Percentiles rank a stretch among this genome's conserved stretches.
Evolutionary conservation across 1,140 invertebrate species (phyloP).

Genomic region (Hylaeus anthracinus): DNA sequence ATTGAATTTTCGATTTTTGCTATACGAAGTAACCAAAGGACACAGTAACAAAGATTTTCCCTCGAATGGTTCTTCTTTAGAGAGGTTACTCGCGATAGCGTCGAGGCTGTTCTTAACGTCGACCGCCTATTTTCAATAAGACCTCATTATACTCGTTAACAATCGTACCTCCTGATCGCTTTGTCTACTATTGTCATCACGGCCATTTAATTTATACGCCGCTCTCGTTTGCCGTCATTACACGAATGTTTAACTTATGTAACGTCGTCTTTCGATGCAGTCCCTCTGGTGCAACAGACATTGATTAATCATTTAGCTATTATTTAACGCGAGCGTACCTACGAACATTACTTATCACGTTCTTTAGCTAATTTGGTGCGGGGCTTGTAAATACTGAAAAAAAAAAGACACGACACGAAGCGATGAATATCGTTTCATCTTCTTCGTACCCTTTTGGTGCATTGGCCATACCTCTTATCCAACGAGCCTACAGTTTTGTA

Average conservation of each 20-base stretch:
- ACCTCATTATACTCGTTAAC: slow-evolving; percentile 14
- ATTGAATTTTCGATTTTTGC: too few species aligned
- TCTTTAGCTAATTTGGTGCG: slow-evolving; percentile 44
- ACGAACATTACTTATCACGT: slow-evolving; percentile 21
- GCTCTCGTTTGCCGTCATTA: slow-evolving; percentile 15
- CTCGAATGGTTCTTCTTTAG: too few species aligned
- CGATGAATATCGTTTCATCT: too few species aligned
- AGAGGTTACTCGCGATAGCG: not conserved
- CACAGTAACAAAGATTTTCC: too few species aligned
- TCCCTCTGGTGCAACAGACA: not conserved
- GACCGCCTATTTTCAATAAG: slow-evolving; percentile 7
- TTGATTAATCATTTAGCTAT: not conserved
- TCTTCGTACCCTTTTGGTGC: not conserved
- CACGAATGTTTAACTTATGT: not conserved
- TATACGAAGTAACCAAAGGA: too few species aligned
- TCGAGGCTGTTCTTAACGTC: not conserved
- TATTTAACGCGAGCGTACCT: slow-evolving; percentile 7
- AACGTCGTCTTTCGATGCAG: slow-evolving; percentile 8
- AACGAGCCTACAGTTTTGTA: slow-evolving; percentile 1
- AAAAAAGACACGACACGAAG: slow-evolving; percentile 3
- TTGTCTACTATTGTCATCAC: not conserved
- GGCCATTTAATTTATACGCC: not conserved
- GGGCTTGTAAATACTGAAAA: slow-evolving; percentile 46
- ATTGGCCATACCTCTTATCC: slow-evolving; percentile 10
- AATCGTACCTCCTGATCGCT: slow-evolving; percentile 16